Base-by-base conservation (phyloP, 2,888 invertebrate species). In the Xanthorhoe designata region DNA sequence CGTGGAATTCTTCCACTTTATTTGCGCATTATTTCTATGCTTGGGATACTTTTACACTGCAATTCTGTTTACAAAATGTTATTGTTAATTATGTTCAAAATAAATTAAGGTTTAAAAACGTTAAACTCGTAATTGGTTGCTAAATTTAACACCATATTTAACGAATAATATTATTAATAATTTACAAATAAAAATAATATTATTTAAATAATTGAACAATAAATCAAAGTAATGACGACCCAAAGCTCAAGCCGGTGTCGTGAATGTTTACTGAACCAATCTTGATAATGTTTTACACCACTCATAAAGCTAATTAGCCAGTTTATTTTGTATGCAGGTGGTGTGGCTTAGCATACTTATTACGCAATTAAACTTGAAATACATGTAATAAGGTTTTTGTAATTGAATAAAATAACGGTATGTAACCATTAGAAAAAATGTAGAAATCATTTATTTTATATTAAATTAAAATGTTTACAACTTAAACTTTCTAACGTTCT, bases 261-360 rank as follows among this genome's bases (percentile, higher is more conserved):
- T 76, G 74, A 70, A 76, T 78, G 77, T 75, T 75, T 61, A 61
- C 53, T 60, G 52, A 67, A 42, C 73, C 72, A 81, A 87, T 86
- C 86, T 82, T 76, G 79, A 82, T 80, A 73, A 76, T 82, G 81
- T 84, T 83, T 66, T 75, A 84, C 83, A 85, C 64, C 70, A 68
- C 64, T 75, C 77, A 73, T 84, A 83, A 80, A 81, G 77, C 70
- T 79, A 83, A 87, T 85, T 81, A 85, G 71, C 69, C 64, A 62
- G 70, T 67, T 32, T 77, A 72, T 72, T 77, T 78, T 75, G 72
- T 78, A 81, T 80, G 81, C 81, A 81, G 78, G 78, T 76, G 74
- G 73, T 72, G 70, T 77, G 24, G 50, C 32, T 50, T 68, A 63
- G 57, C 68, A 58, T 76, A 63, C 75, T 73, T 76, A 69, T 70